Percentiles rank a stretch among this genome's conserved stretches.
Evolutionary conservation across 2,888 invertebrate genomes (phyloP).

Genomic region (Archips crataeganus): DNA sequence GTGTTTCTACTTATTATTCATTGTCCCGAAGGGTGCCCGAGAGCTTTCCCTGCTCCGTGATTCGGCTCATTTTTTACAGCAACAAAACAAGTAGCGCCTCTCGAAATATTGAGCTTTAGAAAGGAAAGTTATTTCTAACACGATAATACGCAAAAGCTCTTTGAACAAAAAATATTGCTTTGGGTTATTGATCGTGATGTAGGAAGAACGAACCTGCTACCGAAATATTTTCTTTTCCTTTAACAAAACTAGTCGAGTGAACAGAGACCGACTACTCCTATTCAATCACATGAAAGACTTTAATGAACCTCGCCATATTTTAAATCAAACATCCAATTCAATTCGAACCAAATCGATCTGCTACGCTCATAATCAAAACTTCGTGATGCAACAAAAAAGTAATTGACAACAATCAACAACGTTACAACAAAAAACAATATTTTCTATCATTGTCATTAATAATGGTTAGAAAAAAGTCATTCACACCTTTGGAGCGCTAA

Average conservation of each 20-base stretch:
- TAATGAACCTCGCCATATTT: constrained; percentile 76
- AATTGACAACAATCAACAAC: constrained; percentile 84
- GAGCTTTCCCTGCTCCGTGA: constrained; percentile 74
- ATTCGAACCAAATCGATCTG: constrained; percentile 75
- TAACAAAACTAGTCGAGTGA: constrained; percentile 16
- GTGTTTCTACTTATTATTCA: constrained; percentile 82
- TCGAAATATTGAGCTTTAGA: constrained; percentile 60
- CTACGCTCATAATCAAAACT: constrained; percentile 75
- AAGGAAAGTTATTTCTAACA: constrained; percentile 57
- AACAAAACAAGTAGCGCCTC: constrained; percentile 73
- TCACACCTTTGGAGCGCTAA: constrained; percentile 85
- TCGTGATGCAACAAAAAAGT: constrained; percentile 76
- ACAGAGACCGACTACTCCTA: constrained; percentile 41
- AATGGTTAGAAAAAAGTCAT: constrained; percentile 83
- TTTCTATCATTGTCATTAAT: constrained; percentile 85
- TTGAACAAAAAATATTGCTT: constrained; percentile 49
- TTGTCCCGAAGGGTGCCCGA: constrained; percentile 66
- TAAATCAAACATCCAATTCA: constrained; percentile 82
- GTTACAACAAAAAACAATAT: constrained; percentile 81
- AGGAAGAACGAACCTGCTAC: constrained; percentile 17
- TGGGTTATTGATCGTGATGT: constrained; percentile 28
- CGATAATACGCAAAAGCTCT: constrained; percentile 58
- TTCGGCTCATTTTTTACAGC: constrained; percentile 80
- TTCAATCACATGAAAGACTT: constrained; percentile 67
- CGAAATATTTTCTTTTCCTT: neutral